A percentile compares a stretch with the other conserved stretches of the same genome.
Evolutionary conservation across 2,797 vertebrate species (phyloP).

Genomic region (Sciurus carolinensis): DNA sequence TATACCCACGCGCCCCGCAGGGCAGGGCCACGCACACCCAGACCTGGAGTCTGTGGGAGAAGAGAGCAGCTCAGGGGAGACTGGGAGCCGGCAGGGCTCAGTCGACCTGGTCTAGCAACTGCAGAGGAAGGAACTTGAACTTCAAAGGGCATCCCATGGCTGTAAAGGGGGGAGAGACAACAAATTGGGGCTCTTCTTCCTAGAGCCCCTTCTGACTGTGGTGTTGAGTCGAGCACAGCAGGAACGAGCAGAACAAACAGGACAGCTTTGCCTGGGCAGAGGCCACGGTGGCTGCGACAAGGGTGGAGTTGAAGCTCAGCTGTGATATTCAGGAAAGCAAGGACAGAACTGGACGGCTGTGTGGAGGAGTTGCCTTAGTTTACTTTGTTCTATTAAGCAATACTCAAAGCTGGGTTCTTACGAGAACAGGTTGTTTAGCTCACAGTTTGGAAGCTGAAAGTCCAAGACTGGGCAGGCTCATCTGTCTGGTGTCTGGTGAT

Average conservation of each 20-base stretch:
- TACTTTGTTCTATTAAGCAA: no score
- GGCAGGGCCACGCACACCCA: accelerated
- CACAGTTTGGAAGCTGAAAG: background rate
- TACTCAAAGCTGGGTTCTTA: no score
- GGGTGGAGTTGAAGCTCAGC: background rate
- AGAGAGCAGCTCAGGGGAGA: background rate
- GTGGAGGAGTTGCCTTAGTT: no score
- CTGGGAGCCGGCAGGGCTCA: no score
- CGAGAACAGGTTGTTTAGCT: background rate
- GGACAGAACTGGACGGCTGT: background rate
- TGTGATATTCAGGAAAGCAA: background rate
- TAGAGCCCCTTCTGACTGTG: no score
- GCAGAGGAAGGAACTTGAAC: background rate
- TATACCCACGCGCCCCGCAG: accelerated
- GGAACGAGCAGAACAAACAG: accelerated
- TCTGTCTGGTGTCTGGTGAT: background rate
- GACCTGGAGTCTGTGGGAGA: accelerated
- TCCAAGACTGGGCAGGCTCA: background rate
- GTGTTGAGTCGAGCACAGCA: background rate
- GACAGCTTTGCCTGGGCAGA: accelerated
- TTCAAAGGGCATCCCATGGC: background rate
- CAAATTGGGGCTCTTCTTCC: background rate
- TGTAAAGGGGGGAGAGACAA: background rate
- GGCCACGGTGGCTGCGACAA: no score
- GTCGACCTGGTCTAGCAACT: background rate